Base-by-base conservation (phyloP, 2,113 vertebrate genomes). In the Henicopernis longicauda region DNA sequence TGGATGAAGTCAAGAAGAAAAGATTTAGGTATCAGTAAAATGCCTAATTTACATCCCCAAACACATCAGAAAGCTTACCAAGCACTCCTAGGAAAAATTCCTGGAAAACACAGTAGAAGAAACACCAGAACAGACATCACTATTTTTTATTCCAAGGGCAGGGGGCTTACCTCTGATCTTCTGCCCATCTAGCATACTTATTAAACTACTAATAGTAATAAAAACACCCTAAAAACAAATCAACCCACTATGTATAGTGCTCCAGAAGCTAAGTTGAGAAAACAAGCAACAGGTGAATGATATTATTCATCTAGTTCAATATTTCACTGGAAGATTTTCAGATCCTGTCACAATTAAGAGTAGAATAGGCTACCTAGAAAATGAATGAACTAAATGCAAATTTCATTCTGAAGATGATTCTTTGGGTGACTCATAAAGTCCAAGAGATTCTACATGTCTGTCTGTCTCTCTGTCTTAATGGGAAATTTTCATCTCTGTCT, bases 121-220 rank as follows among this genome's bases (percentile, higher is more conserved):
- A 83, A 61, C 20, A 44, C 8, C 16, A 49, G 13, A n/a, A 40
- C 3, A 50, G 4, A 38, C 13, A 16, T 52, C 8, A 16, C 7
- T 78, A 20, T 6, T n/a, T 81, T 89, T 79, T 16, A 70, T 57
- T 78, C 8, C 26, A 73, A 31, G 14, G 13, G 3, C 29, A 88
- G 58, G 38, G 16, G 83, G 3, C 1, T 47, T 85, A n/a, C 8
- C 27, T 74, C 20, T 74, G 4, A 71, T 34, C 25, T 54, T 7
- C 5, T 6, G 6, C 3, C 0, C 0, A 8, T 38, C 21, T 44
- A 38, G 3, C 19, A 89, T 17, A 70, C 5, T 69, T 57, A 44
- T 23, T 67, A 36, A 40, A 70, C 10, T 50, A 73, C 7, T 65
- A 25, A 4, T 25, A 57, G 20, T 17, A 69, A 72, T 52, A 50